phyloP scores from a whole-genome alignment of 2,113 vertebrate species.

The Sporophila hypoxantha region DNA sequence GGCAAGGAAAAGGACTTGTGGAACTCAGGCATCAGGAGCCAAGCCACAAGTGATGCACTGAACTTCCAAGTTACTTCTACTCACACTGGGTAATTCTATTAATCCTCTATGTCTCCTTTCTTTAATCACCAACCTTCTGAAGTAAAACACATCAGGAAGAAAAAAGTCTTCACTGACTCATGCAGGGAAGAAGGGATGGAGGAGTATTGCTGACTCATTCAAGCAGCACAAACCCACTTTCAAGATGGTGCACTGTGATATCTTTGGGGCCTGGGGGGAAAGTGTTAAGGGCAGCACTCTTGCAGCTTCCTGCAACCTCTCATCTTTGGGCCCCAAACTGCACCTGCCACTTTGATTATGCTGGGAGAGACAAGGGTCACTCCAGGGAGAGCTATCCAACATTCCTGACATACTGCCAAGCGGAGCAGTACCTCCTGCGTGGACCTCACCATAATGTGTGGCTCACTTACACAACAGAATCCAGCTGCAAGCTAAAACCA shows the following conservation, averaged over 20 bases:
- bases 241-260: neutral
- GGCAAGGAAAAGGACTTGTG: neutral
- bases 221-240: slow-evolving; percentile 24
- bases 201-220: slow-evolving; percentile 41
- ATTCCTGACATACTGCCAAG: neutral
- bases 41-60: neutral
- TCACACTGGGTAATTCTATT: neutral
- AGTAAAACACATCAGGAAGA: neutral
- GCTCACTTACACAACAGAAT: neutral
- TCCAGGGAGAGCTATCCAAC: neutral
- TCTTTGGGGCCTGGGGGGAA: neutral
- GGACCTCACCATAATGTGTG: neutral
- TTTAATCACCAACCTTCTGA: neutral
- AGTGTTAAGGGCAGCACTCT: neutral
- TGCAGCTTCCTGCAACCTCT: neutral
- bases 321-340: neutral
- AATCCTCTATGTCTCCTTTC: neutral
- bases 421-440: rapidly evolving
- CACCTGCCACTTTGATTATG: neutral
- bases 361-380: neutral
- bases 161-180: slow-evolving; percentile 22
- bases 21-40: neutral
- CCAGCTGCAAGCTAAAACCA: neutral
- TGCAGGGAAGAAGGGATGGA: neutral
- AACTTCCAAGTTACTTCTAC: neutral